These are phyloP conservation scores for Prietella phreatophila DNA, from an alignment of 2,113 vertebrate species.

Conservation along the genomic window DNA sequence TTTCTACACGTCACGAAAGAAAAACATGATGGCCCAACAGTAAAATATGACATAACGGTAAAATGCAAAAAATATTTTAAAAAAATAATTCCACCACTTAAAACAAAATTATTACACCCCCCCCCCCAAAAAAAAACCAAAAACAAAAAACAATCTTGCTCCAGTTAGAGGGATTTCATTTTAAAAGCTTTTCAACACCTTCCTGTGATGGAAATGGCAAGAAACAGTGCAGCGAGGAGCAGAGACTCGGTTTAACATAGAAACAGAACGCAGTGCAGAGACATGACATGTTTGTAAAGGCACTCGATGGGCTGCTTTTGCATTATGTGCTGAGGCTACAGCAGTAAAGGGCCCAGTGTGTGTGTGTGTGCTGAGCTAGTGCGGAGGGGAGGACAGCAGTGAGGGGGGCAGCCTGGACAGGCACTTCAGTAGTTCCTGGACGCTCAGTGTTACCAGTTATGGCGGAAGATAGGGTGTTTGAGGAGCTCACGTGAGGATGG, in stretches of 20 bases:
- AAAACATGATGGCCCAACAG: constrained; percentile 73
- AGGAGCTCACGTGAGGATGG: constrained; percentile 83
- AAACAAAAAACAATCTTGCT: not conserved
- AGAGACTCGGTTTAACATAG: constrained; percentile 59
- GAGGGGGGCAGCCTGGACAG: constrained; percentile 53
- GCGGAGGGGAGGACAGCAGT: constrained; percentile 57
- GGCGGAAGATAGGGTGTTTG: constrained; percentile 86
- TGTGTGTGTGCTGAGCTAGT: constrained; percentile 32
- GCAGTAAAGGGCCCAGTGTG: constrained; percentile 68
- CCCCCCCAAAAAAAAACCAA: not conserved
- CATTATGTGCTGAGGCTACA: constrained; percentile 74
- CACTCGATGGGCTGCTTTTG: constrained; percentile 70
- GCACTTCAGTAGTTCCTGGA: constrained; percentile 66
- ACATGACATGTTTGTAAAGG: constrained; percentile 63
- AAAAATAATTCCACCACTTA: not conserved
- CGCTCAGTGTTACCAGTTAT: constrained; percentile 74
- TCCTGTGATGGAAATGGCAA: constrained; percentile 22
- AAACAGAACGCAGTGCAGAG: constrained; percentile 54
- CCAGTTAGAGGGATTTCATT: not conserved
- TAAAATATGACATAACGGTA: constrained; percentile 57
- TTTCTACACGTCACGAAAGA: constrained; percentile 60
- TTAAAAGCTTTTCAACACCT: constrained; percentile 13
- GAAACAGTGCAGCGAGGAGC: constrained; percentile 70
- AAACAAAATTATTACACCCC: not conserved
- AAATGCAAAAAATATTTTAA: not conserved